Evolutionary conservation across 2,797 vertebrate species (phyloP), one percentile per base, ranked within the genome.

Genomic region (Labeo calbasu): DNA sequence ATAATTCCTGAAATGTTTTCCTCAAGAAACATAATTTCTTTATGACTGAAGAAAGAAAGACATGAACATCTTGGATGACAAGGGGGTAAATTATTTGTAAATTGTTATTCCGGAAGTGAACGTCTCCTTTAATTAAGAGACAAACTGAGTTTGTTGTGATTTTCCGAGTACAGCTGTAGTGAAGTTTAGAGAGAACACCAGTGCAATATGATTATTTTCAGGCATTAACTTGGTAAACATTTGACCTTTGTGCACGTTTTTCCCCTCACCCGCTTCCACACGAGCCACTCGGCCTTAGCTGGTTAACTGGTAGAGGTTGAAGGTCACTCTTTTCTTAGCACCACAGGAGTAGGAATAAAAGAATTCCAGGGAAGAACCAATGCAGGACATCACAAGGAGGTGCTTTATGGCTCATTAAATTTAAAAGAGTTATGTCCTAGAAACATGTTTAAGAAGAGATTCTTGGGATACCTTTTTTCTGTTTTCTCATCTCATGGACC

Each of bases 331-430:
- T 61, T 53, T 23, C 59, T 76, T 63, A 55, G 2, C 61, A 72
- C 40, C 50, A 46, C 36, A 71, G 82, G 78, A 86, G 63, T 32
- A 82, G 23, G 61, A 72, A 77, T 87, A 50, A 88, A 87, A 84
- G 70, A 71, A 65, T 77, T 83, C 69, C 57, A 17, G 23, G 53
- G 40, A 59, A 40, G 40, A 63, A 57, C 11, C 46, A 43, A 21
- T 13, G 70, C 59, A 14, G 32, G 48, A 11, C 25, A 28, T 75
- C 48, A 28, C 15, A 79, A 7, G 19, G 63, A 55, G 59, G 53
- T 77, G 21, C 65, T 82, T 86, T 86, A 46, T 57, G 82, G 71
- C 25, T 83, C 84, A 66, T 69, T 50, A 72, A 6, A 51, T 77
- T 87, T 81, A n/a, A 81, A 81, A 82, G 61, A 23, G 23, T 40